Percentiles rank a stretch among this genome's conserved stretches.
These are phyloP conservation scores for Hedya salicella DNA, from an alignment of 2,888 invertebrate species.

Conservation along the genomic window DNA sequence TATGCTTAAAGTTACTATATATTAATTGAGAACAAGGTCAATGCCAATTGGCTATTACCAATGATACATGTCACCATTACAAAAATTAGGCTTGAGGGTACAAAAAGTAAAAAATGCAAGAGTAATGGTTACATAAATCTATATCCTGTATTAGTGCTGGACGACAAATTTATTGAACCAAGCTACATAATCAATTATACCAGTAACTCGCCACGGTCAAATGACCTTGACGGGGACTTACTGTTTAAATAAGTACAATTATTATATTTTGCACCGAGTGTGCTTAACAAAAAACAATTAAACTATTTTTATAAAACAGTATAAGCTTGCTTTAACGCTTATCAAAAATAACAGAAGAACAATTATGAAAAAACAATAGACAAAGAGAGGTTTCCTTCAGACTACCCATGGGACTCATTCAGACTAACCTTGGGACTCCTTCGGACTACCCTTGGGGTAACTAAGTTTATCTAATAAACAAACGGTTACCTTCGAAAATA, in stretches of 20 bases:
- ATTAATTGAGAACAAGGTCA: slow-evolving; percentile 25
- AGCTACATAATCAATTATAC: slow-evolving; percentile 9
- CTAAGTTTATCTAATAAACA: no score
- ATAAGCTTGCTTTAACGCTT: no score
- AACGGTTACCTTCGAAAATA: no score
- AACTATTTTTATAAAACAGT: no score
- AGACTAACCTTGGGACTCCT: no score
- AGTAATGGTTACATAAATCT: not conserved
- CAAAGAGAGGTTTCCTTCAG: no score
- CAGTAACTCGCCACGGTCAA: slow-evolving; percentile 5
- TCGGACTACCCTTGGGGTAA: no score
- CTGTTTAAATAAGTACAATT: slow-evolving; percentile 6
- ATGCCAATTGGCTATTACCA: not conserved
- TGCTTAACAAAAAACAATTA: no score
- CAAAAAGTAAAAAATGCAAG: slow-evolving; percentile 17
- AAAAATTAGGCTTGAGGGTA: not conserved
- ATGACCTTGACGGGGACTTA: slow-evolving; percentile 5
- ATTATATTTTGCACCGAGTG: no score
- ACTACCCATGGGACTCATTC: no score
- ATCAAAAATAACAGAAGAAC: no score
- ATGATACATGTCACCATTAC: slow-evolving; percentile 17
- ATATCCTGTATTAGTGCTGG: slow-evolving; percentile 15
- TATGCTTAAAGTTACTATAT: slow-evolving; percentile 19
- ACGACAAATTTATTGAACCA: slow-evolving; percentile 8
- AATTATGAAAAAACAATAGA: no score